Evolutionary conservation across 2,888 invertebrate genomes (phyloP), one percentile per base, ranked within the genome.

Genomic region (Drosophila neonasuta): DNA sequence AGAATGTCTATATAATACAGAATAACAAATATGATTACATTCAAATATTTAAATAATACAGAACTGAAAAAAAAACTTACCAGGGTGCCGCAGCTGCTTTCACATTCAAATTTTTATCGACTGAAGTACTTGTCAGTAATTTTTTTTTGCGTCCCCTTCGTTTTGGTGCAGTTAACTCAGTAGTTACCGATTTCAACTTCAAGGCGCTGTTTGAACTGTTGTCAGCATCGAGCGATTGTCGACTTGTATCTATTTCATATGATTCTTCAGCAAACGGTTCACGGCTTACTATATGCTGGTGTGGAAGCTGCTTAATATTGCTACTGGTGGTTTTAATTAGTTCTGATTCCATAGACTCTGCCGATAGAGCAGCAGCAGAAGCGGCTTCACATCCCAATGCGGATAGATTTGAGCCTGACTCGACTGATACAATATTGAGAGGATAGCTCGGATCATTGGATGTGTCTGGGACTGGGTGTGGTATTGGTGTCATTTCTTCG

Each of bases 101-200:
- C 13, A 62, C 49, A 62, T 63, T 60, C 44, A 49, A 49, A 20
- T 7, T 54, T 9, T 75, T 77, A 3, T 15, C 15, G 36, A n/a
- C 36, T n/a, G 36, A n/a, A 8, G 39, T 41, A 41, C 42, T 17
- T 2, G 63, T 63, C 2, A 71, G 44, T 62, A 94, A 92, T 91
- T 97, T 97, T 93, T 97, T 97, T 93, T 97, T 97, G 60, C 97
- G 92, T 20, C 97, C 97, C 13, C 97, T 92, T 90, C 96, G 96
- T 91, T 97, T 97, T 66, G 96, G 96, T 6, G 65, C 46, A 6
- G 79, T 70, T 2, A n/a, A n/a, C 36, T 17, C 63, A 65, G 96
- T 96, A 3, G 11, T 36, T 36, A 68, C 44, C 5, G 80, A 72
- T 5, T n/a, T 67, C 7, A 42, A 17, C 8, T 44, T 68, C 11